A percentile compares a stretch with the other conserved stretches of the same genome.
These are phyloP conservation scores for Allacma fusca DNA, from an alignment of 2,888 invertebrate species.

Conservation along the genomic window DNA sequence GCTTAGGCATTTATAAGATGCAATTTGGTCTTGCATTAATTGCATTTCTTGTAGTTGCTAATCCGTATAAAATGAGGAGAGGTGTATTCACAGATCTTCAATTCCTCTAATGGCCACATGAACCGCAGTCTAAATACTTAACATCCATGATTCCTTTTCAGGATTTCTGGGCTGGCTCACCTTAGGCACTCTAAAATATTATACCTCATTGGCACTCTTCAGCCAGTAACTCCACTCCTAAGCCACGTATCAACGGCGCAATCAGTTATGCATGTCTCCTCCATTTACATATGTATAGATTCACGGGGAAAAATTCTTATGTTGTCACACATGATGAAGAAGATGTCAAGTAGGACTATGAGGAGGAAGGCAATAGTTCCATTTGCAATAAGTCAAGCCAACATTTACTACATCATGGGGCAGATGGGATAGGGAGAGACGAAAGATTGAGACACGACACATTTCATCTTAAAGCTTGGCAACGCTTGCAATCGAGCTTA, in stretches of 20 bases:
- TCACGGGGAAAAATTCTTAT: not conserved
- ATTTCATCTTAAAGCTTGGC: slow-evolving; percentile 19
- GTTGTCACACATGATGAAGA: slow-evolving; percentile 6
- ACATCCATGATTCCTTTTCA: not conserved
- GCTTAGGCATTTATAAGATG: no score
- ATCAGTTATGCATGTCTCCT: not conserved
- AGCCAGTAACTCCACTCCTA: not conserved
- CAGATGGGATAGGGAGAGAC: not conserved
- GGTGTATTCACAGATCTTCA: not conserved
- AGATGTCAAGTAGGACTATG: not conserved
- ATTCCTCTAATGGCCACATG: slow-evolving; percentile 1
- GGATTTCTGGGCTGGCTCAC: no score
- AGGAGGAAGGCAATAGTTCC: not conserved
- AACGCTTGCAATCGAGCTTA: slow-evolving; percentile 22
- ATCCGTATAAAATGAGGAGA: not conserved
- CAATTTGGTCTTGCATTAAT: no score
- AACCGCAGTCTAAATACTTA: not conserved
- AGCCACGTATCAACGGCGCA: not conserved
- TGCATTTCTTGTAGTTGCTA: not conserved
- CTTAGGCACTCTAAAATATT: no score
- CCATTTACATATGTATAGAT: not conserved
- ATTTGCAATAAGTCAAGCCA: slow-evolving; percentile 11
- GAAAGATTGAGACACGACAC: slow-evolving; percentile 17
- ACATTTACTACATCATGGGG: not conserved
- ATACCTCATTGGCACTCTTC: no score